Conservation (phyloP, 2,797 vertebrate genomes). For the Lithobates pipiens region DNA sequence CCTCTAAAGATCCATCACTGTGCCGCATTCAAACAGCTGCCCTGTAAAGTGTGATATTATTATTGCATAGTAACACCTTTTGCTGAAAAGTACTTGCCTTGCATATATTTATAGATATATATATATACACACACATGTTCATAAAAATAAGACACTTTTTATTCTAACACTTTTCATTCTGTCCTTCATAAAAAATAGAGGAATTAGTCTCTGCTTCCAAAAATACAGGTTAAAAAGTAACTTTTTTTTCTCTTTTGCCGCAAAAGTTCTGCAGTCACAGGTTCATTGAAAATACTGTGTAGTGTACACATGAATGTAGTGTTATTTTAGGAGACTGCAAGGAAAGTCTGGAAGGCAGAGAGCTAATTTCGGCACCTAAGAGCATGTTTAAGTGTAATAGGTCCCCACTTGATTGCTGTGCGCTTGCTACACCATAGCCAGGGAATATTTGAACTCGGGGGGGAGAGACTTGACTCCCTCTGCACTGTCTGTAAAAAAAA, state of each 20-base stretch:
- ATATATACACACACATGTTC: conserved; percentile 64
- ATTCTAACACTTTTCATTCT: conserved; percentile 56
- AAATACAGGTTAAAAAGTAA: background rate
- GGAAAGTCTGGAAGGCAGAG: conserved; percentile 9
- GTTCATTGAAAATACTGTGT: too few relatives aligned
- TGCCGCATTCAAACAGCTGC: conserved; percentile 74
- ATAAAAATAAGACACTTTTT: background rate
- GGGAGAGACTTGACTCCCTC: background rate
- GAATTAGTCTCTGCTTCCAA: conserved; percentile 8
- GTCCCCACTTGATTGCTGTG: background rate
- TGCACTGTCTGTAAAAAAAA: background rate
- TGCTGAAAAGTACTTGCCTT: conserved; percentile 54
- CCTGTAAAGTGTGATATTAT: conserved; percentile 70
- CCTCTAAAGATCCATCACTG: conserved; percentile 74
- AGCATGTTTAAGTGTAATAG: conserved; percentile 43
- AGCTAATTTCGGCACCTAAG: conserved; percentile 22
- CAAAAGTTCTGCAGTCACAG: too few relatives aligned
- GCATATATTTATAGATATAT: conserved; percentile 63
- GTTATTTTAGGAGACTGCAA: background rate
- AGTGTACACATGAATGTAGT: background rate
- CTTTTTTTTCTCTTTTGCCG: background rate
- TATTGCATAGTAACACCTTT: conserved; percentile 77
- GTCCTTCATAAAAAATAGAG: conserved; percentile 64
- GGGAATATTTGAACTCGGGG: conserved; percentile 12
- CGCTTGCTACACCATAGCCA: conserved; percentile 15